Percentiles rank a stretch among this genome's conserved stretches.
Conservation (phyloP, 2,113 vertebrate genomes). For the Dipodomys spectabilis region DNA sequence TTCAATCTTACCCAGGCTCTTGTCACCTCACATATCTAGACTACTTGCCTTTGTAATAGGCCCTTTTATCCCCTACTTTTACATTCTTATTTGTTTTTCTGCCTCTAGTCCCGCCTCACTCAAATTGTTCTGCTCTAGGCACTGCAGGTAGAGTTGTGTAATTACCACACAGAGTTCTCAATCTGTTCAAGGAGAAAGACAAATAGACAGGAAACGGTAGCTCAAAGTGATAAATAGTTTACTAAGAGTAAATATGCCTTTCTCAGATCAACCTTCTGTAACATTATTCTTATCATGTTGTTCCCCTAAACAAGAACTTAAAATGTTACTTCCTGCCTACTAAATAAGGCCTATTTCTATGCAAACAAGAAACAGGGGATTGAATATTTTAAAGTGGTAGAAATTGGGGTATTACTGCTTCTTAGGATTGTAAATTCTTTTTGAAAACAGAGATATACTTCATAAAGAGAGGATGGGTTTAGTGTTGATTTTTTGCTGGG, state of each 20-base stretch:
- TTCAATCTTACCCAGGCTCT: not conserved
- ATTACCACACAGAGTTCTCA: not conserved
- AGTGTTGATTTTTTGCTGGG: not conserved
- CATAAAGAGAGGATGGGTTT: not conserved
- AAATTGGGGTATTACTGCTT: not conserved
- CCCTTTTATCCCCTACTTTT: too few species aligned
- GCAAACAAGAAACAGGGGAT: not conserved
- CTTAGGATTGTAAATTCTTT: not conserved
- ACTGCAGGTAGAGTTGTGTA: not conserved
- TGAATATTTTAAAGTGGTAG: not conserved
- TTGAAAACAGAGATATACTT: slow-evolving; percentile 5
- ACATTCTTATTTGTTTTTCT: not conserved
- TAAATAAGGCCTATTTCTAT: slow-evolving; percentile 24
- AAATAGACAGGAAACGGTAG: not conserved
- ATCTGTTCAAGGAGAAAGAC: not conserved
- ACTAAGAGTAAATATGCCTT: not conserved
- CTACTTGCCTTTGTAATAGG: not conserved
- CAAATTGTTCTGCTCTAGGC: not conserved
- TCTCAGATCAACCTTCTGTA: not conserved
- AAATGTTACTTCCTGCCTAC: not conserved
- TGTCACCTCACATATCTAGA: not conserved
- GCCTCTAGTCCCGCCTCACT: not conserved
- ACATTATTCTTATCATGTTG: not conserved
- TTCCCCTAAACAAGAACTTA: not conserved
- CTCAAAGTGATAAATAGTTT: not conserved